A percentile compares a stretch with the other conserved stretches of the same genome.
Evolutionary conservation across 30 jellyfish, hydroid and myxozoan genomes (phyloP).

Genomic region (Aurelia aurita complex sp. Pacific): DNA sequence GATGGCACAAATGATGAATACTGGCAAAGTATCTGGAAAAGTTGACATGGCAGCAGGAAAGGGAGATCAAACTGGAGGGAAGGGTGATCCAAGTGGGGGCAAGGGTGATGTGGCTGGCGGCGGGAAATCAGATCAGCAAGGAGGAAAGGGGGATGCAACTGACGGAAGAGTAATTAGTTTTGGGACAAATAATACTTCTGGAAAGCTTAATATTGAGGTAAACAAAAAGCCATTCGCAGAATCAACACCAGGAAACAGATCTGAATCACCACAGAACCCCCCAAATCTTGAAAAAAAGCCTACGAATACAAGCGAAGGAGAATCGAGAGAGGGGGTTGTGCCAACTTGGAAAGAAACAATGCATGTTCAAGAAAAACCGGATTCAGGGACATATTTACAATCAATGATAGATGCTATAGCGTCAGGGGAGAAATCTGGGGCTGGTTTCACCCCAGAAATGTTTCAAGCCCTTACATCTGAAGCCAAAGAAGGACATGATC

Average conservation of each 20-base stretch:
- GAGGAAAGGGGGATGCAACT: too few species aligned
- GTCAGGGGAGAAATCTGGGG: conserved; percentile 71
- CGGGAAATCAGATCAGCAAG: too few species aligned
- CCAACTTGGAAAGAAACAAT: conserved; percentile 60
- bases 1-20: conserved; percentile 64
- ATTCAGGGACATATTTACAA: conserved; percentile 32
- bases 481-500: conserved; percentile 66
- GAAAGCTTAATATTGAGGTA: not conserved
- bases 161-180: too few species aligned
- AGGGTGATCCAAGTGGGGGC: too few species aligned
- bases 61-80: too few species aligned
- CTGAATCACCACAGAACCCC: not conserved
- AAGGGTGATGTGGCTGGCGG: too few species aligned
- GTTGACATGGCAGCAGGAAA: too few species aligned
- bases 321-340: conserved; percentile 70
- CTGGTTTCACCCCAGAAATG: conserved; percentile 67
- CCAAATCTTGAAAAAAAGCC: conserved; percentile 20
- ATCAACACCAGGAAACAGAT: conserved; percentile 2
- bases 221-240: conserved; percentile 21
- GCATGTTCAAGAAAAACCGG: conserved; percentile 60
- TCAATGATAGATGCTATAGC: conserved; percentile 46
- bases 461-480: conserved; percentile 30
- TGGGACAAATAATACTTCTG: too few species aligned
- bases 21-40: conserved; percentile 31
- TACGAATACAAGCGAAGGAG: conserved; percentile 60